phyloP scores from a whole-genome alignment of 2,888 invertebrate genomes.

The Euplexia lucipara region DNA sequence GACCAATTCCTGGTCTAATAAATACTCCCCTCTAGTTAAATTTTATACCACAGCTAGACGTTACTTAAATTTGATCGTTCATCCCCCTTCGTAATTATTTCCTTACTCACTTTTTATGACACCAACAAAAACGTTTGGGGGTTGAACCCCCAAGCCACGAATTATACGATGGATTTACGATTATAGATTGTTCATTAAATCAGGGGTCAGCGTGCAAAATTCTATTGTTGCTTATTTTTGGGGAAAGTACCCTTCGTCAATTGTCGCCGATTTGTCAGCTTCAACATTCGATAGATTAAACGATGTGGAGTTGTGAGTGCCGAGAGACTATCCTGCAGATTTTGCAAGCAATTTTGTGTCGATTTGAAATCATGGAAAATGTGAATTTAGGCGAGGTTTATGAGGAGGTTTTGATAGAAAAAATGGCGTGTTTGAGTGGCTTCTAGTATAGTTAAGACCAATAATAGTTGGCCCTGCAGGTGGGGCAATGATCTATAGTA shows the following conservation, averaged over 20 bases:
- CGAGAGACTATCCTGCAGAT: neutral
- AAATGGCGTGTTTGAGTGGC: too few species aligned
- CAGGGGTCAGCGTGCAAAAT: conserved; percentile 38
- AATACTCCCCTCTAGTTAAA: conserved; percentile 22
- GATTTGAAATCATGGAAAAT: neutral
- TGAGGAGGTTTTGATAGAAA: too few species aligned
- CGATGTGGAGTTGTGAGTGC: conserved; percentile 39
- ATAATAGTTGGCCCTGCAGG: too few species aligned
- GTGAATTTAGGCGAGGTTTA: too few species aligned
- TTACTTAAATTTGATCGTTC: conserved; percentile 27
- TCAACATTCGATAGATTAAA: conserved; percentile 38
- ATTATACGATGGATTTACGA: conserved; percentile 44
- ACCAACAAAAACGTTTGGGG: conserved; percentile 34
- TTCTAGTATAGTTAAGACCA: too few species aligned
- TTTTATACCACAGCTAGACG: conserved; percentile 33
- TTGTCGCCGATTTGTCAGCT: conserved; percentile 42
- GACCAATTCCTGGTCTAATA: conserved; percentile 20
- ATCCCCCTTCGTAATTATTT: conserved; percentile 27
- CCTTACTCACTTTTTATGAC: conserved; percentile 41
- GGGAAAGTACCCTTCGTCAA: conserved; percentile 37
- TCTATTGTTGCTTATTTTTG: conserved; percentile 20
- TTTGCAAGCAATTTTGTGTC: neutral
- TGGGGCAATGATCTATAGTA: too few species aligned
- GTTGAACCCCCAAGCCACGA: conserved; percentile 13
- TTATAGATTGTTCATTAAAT: conserved; percentile 31